Conservation (phyloP, 92 coral and sea anemone species). For the Siderastrea siderea region DNA sequence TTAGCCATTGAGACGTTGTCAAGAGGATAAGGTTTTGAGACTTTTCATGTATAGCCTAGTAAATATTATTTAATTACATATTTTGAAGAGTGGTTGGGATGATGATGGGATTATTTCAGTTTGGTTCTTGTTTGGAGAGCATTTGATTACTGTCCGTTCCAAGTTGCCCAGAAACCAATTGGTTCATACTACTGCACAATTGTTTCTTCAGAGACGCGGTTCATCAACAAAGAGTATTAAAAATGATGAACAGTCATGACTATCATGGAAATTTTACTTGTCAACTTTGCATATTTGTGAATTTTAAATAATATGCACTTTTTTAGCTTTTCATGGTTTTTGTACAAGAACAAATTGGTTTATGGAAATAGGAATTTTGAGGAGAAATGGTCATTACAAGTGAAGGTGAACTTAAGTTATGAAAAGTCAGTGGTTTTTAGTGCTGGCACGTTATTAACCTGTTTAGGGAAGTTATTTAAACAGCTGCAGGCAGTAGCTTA, state of each 20-base stretch:
- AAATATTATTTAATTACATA: background rate
- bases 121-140: background rate
- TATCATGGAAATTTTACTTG: background rate
- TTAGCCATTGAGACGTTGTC: background rate
- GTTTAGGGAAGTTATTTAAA: background rate
- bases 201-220: background rate
- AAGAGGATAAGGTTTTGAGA: background rate
- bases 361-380: background rate
- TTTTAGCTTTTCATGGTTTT: background rate
- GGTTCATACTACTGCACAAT: background rate
- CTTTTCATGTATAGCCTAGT: background rate
- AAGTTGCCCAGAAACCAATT: background rate
- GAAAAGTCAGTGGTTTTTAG: constrained; percentile 12
- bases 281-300: background rate
- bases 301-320: background rate
- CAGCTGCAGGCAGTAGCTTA: constrained; percentile 22
- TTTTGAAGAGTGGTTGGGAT: background rate
- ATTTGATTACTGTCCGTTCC: background rate
- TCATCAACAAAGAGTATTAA: background rate
- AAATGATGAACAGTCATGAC: background rate
- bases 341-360: background rate
- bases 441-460: constrained; percentile 23
- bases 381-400: background rate
- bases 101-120: background rate
- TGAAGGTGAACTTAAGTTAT: background rate